Conservation (phyloP, 2,797 vertebrate genomes). For the Labeo calbasu region DNA sequence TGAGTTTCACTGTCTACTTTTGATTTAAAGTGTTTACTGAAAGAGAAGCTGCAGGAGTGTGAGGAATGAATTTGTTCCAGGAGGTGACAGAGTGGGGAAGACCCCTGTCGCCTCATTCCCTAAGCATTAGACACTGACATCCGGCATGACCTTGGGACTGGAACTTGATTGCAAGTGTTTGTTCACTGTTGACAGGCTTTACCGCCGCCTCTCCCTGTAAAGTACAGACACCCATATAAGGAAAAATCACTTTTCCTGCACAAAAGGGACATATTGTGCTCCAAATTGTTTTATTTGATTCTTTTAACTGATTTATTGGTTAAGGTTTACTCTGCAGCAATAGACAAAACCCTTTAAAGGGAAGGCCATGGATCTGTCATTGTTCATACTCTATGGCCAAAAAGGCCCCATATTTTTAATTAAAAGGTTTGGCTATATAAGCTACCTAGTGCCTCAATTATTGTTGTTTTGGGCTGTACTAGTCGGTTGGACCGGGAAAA, state of each 20-base stretch:
- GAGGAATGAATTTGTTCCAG: conserved; percentile 53
- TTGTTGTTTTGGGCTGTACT: no score
- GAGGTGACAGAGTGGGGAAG: conserved; percentile 53
- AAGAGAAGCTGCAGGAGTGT: conserved; percentile 36
- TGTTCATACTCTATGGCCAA: background rate
- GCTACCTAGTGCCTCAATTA: no score
- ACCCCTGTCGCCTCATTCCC: conserved; percentile 47
- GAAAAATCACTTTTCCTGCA: conserved; percentile 20
- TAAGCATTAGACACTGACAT: conserved; percentile 46
- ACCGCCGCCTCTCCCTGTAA: conserved; percentile 10
- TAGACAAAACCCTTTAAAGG: background rate
- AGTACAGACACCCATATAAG: background rate
- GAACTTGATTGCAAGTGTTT: conserved; percentile 38
- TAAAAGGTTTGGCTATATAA: background rate
- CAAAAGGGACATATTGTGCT: background rate
- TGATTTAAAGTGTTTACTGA: conserved; percentile 46
- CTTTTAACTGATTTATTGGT: background rate
- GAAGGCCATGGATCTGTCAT: background rate
- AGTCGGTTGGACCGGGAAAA: no score
- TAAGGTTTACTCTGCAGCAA: background rate
- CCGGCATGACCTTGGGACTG: conserved; percentile 45
- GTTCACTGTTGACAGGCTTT: conserved; percentile 35
- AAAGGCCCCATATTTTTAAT: background rate
- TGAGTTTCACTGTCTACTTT: conserved; percentile 31
- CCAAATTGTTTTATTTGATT: conserved; percentile 6